These are phyloP conservation scores for Eptesicus fuscus DNA, from an alignment of 2,113 vertebrate species.

Conservation along the genomic window DNA sequence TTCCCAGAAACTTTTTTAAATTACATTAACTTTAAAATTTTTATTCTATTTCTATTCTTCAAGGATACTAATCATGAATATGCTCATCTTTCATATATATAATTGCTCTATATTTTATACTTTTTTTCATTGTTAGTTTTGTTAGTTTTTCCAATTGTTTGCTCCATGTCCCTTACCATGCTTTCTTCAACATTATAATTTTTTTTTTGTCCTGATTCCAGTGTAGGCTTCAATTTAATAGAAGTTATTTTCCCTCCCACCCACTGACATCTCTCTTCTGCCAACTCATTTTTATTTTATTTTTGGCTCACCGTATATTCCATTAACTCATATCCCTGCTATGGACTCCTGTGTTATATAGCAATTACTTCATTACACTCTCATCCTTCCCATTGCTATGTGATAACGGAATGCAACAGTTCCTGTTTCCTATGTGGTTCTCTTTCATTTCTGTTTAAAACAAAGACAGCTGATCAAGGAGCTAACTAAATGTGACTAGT, in stretches of 20 bases:
- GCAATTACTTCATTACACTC: neutral
- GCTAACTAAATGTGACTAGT: neutral
- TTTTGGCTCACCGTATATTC: neutral
- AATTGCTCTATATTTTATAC: neutral
- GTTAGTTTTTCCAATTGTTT: neutral
- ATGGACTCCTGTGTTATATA: neutral
- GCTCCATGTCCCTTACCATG: neutral
- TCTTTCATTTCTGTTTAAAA: conserved; percentile 8
- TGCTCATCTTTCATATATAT: neutral
- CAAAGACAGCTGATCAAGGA: neutral
- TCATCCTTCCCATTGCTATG: neutral
- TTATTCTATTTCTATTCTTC: neutral
- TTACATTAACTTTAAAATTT: neutral
- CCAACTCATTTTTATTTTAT: neutral
- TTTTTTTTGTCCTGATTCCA: neutral
- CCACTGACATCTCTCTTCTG: neutral
- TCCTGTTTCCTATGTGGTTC: conserved; percentile 5
- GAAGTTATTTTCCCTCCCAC: neutral
- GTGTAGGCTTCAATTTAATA: neutral
- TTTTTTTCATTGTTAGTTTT: neutral
- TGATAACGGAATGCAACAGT: neutral
- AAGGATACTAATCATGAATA: neutral
- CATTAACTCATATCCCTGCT: neutral
- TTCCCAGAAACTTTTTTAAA: neutral
- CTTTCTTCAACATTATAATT: neutral